Base-by-base conservation (phyloP, 2,797 vertebrate genomes). In the Centropyge bicolor region DNA sequence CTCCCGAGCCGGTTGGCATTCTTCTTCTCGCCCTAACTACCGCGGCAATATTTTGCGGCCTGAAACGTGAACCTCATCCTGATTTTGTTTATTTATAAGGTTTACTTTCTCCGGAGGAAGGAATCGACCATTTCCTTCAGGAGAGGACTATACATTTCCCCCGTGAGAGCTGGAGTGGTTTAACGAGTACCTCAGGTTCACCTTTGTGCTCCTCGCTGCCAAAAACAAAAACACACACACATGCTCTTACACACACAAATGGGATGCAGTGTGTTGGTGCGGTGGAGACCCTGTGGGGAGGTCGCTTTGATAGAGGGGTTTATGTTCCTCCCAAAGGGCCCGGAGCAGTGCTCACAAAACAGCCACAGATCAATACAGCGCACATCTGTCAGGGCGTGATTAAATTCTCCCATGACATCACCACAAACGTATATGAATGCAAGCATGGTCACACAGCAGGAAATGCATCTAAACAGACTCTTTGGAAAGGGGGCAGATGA, bases 311-410 rank as follows among this genome's bases (percentile, higher is more conserved):
- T 89, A 83, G 82, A 89, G 59, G 79, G 62, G 83, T 92, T 93
- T 86, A 79, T 82, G 81, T 83, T 81, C 70, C 74, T 78, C 90
- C 84, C 68, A 24, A 24, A 66, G 80, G 78, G 66, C 84, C 81
- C 8, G 62, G 2, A 88, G 88, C 88, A 54, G 38, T 46, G 62
- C 86, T 90, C 76, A 77, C 76, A 59, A 87, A 91, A 86, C 81
- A 87, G 82, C 72, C 52, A 83, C 87, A 83, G 90, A 94, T 95
- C 92, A 90, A 94, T 93, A 93, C 77, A 16, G n/a, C 71, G 66
- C 86, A 91, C 86, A 91, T 91, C 84, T 93, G 90, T 86, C 63
- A 73, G 80, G 82, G 70, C 77, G 88, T 83, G 89, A 94, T 94
- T 93, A 90, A 86, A 92, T 85, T 80, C 79, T 85, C 73, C 45